phyloP scores from a whole-genome alignment of 2,888 invertebrate species.

The Polietes domitor region DNA sequence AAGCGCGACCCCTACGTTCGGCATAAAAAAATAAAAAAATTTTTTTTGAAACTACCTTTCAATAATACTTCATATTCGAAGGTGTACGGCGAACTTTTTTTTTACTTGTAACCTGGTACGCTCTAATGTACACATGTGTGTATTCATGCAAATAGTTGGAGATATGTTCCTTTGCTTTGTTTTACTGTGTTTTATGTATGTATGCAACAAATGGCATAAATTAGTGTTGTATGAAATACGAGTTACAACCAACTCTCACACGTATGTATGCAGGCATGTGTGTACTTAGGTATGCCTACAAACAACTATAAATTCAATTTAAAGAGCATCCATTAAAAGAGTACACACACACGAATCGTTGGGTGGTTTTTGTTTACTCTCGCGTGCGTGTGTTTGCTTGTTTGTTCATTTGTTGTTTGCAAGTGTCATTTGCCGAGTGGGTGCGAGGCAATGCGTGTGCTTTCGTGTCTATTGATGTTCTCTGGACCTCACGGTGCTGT shows the following conservation, averaged over 20 bases:
- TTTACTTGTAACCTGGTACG: too few relatives aligned
- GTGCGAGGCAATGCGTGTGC: neutral
- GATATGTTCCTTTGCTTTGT: slow-evolving; percentile 28
- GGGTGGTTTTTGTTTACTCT: neutral
- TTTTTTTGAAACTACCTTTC: too few relatives aligned
- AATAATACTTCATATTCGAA: too few relatives aligned
- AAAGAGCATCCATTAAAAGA: neutral
- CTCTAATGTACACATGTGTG: neutral
- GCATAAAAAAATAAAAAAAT: too few relatives aligned
- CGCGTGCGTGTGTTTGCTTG: neutral
- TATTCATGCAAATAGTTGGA: slow-evolving; percentile 31
- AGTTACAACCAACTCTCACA: neutral
- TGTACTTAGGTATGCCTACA: too few relatives aligned
- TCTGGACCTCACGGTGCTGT: neutral
- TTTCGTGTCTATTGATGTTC: neutral
- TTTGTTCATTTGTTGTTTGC: slow-evolving; percentile 23
- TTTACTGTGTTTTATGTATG: neutral
- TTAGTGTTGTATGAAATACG: slow-evolving; percentile 43
- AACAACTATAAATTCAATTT: slow-evolving; percentile 12
- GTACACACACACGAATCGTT: neutral
- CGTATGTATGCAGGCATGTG: neutral
- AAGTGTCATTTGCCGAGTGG: slow-evolving; percentile 20
- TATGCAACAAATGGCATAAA: slow-evolving; percentile 44
- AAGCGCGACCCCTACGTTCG: too few relatives aligned
- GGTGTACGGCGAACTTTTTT: too few relatives aligned